These are phyloP conservation scores for Microctenopoma stevenorrisi DNA, from an alignment of 2,797 vertebrate genomes.

Conservation along the genomic window DNA sequence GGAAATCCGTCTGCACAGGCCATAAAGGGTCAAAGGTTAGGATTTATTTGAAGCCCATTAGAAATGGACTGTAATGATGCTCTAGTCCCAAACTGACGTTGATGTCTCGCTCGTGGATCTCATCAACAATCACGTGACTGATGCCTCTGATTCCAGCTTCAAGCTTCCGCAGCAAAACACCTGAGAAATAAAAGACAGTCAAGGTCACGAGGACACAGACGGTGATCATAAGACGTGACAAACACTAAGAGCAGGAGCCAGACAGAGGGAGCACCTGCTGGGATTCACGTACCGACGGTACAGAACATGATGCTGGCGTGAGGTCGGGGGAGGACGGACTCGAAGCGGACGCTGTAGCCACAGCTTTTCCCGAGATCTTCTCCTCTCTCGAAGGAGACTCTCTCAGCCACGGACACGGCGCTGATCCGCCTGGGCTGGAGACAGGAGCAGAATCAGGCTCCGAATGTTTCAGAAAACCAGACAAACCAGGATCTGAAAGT, in stretches of 20 bases:
- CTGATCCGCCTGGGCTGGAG: constrained; percentile 94
- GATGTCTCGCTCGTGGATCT: constrained; percentile 97
- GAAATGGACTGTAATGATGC: neutral
- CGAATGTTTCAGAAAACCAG: too few species aligned
- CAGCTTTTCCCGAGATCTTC: constrained; percentile 95
- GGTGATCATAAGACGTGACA: too few species aligned
- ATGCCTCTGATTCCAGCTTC: constrained; percentile 96
- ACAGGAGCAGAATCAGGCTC: neutral
- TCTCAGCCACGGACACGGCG: constrained; percentile 94
- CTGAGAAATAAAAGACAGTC: constrained; percentile 69
- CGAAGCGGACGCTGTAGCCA: constrained; percentile 97
- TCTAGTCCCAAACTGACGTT: constrained; percentile 86
- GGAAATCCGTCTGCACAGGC: constrained; percentile 91
- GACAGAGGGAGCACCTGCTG: too few species aligned
- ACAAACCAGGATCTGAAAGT: too few species aligned
- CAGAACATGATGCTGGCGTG: constrained; percentile 96
- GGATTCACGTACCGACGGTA: constrained; percentile 89
- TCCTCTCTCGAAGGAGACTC: constrained; percentile 90
- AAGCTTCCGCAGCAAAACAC: constrained; percentile 93
- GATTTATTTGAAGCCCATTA: neutral
- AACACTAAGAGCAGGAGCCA: too few species aligned
- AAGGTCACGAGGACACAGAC: too few species aligned
- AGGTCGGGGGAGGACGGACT: constrained; percentile 93
- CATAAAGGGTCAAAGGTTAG: neutral
- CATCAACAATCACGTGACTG: constrained; percentile 97